phyloP scores from a whole-genome alignment of 2,888 invertebrate species.

The Exephanes ischioxanthus region DNA sequence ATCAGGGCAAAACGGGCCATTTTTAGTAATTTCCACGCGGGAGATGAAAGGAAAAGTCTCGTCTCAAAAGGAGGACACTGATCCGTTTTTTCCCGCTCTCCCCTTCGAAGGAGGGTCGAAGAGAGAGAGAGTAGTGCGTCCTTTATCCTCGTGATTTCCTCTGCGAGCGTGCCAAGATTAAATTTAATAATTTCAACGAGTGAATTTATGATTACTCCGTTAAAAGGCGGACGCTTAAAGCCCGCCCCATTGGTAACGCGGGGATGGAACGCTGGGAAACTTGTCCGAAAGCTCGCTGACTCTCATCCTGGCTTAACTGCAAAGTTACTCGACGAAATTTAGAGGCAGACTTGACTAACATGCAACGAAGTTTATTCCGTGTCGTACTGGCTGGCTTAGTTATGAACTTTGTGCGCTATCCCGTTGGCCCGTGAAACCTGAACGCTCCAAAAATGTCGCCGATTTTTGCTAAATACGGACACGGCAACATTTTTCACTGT shows the following conservation, averaged over 20 bases:
- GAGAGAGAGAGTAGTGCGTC: not conserved
- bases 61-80: not conserved
- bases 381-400: not conserved
- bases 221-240: conserved; percentile 9
- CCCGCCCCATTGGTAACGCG: conserved; percentile 9
- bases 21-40: too few species aligned
- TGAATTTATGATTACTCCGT: not conserved
- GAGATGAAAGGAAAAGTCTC: too few species aligned
- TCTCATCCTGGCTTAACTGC: not conserved
- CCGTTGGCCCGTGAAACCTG: not conserved
- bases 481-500: too few species aligned
- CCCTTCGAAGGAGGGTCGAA: not conserved
- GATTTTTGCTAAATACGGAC: too few species aligned
- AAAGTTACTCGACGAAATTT: not conserved
- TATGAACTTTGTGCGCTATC: not conserved
- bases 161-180: not conserved
- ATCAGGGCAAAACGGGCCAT: too few species aligned
- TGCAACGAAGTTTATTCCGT: not conserved
- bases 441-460: too few species aligned
- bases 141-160: not conserved
- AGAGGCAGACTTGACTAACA: not conserved
- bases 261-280: not conserved
- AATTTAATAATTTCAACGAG: conserved; percentile 9
- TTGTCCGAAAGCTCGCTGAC: conserved; percentile 7
- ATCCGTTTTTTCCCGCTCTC: not conserved